Base-by-base conservation (phyloP, 2,113 vertebrate species). In the Perca flavescens region DNA sequence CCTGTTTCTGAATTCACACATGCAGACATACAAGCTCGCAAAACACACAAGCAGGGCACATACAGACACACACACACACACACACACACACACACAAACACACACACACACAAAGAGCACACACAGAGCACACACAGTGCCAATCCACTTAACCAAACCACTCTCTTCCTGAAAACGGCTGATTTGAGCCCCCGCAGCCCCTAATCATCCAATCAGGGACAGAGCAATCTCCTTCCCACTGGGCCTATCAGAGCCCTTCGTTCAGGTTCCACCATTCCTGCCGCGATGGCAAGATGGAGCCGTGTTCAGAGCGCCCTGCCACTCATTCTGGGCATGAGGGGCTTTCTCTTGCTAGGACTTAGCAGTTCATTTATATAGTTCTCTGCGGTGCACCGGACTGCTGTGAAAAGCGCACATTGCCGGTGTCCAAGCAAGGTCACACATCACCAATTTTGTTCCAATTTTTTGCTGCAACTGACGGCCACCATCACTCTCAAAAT, bases 201-300 rank as follows among this genome's bases (percentile, higher is more conserved):
- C 72, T 93, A 94, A 94, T 94, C 93, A 93, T 93, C 92, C 93
- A 94, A 93, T 94, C 93, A 94, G 92, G 87, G 83, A 81, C 91
- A 89, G 91, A 90, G 89, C 90, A 93, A 94, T 94, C 92, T 94
- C 91, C 91, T 91, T 90, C 92, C 93, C 89, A 94, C 92, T 92
- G 93, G 85, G 93, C 91, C 92, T 91, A 94, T 93, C 92, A 93
- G 86, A 90, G 84, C 52, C 89, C 84, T 89, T 61, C 53, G 47
- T 85, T 87, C 90, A 82, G 89, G 90, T 93, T 91, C 74, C 79
- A 79, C 82, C 72, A 86, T 88, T 87, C 93, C 91, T 67, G 86
- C 64, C 53, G 91, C 22, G 92, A 87, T 67, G 84, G 85, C 88
- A 83, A 89, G 83, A 85, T 46, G 1, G 77, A 91, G 86, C 86